Conservation (phyloP, 2,797 vertebrate species). For the Chelonia mydas region DNA sequence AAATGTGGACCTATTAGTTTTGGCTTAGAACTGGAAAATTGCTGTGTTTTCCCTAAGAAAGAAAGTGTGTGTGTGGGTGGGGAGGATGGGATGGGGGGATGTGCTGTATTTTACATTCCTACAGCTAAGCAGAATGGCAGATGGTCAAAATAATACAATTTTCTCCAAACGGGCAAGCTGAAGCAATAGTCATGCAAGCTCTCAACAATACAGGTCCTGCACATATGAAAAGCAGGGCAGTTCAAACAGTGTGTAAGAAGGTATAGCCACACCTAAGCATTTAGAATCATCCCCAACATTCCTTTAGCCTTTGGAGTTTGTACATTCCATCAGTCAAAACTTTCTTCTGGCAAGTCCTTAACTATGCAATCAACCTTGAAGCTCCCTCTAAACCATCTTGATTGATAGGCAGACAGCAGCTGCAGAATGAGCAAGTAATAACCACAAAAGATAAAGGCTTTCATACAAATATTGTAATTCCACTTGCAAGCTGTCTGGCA, state of each 20-base stretch:
- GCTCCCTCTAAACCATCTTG: not conserved
- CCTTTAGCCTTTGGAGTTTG: constrained; percentile 10
- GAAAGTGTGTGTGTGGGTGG: not conserved
- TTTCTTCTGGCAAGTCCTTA: constrained; percentile 26
- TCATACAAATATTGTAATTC: constrained; percentile 62
- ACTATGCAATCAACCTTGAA: constrained; percentile 21
- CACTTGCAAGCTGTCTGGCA: constrained; percentile 65
- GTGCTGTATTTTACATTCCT: constrained; percentile 84
- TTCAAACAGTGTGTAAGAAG: not conserved
- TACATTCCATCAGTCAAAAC: constrained; percentile 76
- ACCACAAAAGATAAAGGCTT: constrained; percentile 77
- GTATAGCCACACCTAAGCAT: constrained; percentile 40
- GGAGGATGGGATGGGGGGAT: not conserved
- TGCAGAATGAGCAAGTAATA: constrained; percentile 77
- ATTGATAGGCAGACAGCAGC: constrained; percentile 81
- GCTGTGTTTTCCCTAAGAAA: not conserved
- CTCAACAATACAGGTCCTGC: constrained; percentile 22
- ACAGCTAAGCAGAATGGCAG: constrained; percentile 85
- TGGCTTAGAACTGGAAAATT: constrained; percentile 54
- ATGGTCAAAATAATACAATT: constrained; percentile 87
- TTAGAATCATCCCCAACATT: not conserved
- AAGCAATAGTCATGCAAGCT: constrained; percentile 44
- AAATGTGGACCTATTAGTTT: constrained; percentile 49
- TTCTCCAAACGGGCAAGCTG: constrained; percentile 79
- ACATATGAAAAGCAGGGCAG: constrained; percentile 16